These are phyloP conservation scores for Cettia cetti DNA, from an alignment of 2,113 vertebrate genomes.

Conservation along the genomic window DNA sequence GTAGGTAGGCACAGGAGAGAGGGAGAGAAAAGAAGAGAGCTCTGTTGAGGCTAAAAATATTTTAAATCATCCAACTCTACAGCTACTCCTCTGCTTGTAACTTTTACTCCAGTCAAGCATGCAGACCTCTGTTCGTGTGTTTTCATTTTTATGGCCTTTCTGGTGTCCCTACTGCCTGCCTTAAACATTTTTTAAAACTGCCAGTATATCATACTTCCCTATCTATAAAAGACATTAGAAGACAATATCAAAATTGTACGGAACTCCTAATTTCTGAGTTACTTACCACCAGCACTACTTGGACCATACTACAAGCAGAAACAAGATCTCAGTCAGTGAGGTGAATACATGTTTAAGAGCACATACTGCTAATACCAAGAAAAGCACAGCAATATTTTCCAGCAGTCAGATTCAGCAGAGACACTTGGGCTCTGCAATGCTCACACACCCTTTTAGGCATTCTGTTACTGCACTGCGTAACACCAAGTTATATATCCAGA, in stretches of 20 bases:
- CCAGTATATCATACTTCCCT: background rate
- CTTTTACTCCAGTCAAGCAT: slow-evolving; percentile 26
- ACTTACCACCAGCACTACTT: background rate
- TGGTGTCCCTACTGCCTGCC: background rate
- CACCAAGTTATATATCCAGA: background rate
- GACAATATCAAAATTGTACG: background rate
- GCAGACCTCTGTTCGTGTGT: background rate
- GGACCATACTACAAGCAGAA: background rate
- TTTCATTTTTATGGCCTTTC: slow-evolving; percentile 42
- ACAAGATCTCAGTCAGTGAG: background rate
- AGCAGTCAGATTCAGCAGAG: background rate
- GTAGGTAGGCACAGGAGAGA: background rate
- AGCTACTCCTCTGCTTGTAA: background rate
- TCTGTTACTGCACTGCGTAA: background rate
- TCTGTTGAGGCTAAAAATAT: slow-evolving; percentile 15
- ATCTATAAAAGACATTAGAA: background rate
- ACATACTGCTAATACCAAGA: background rate
- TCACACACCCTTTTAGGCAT: background rate
- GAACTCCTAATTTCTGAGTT: background rate
- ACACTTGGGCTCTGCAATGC: background rate
- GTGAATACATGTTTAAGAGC: background rate
- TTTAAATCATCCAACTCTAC: slow-evolving; percentile 33
- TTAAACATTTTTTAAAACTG: slow-evolving; percentile 32
- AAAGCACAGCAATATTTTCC: background rate
- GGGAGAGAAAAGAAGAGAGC: background rate